Evolutionary conservation across 1,140 invertebrate genomes (phyloP), one percentile per base, ranked within the genome.

Genomic region (Bombus ignitus): DNA sequence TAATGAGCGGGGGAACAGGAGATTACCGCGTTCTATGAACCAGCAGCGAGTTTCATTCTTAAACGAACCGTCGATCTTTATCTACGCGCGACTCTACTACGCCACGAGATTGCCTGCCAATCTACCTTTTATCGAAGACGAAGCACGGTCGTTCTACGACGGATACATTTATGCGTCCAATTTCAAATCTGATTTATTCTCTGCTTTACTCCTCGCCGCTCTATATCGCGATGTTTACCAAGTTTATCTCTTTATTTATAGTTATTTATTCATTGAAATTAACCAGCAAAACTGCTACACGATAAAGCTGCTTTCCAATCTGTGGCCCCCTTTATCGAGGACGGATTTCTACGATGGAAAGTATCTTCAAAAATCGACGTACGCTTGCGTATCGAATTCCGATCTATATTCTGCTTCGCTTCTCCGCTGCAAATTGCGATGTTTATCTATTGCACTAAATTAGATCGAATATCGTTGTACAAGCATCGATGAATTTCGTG

Each of bases 11-110:
- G 68, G 76, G 57, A 47, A 65, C 72, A 39, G 32, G 42, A 85
- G 83, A 86, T 82, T 76, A 80, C 57, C 44, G 76, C 75, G 62
- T 42, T 68, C 70, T 44, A 65, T 82, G 79, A 81, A 76, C 88
- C 68, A 86, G 25, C 70, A 8, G 47, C 8, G 35, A 71, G 77
- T 44, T 78, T 84, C 82, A 57, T 66, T 79, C 66, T 44, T 35
- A 47, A 80, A 80, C 32, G 82, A 57, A 57, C 12, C 82, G 32
- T 78, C 66, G 75, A 79, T 79, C 68, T 42, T 84, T 84, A 79
- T 79, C 76, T 62, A 37, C 57, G 15, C 75, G 59, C 57, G 37
- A 65, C 1, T 44, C 1, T 32, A 32, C 42, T 6, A 42, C 70
- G 37, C 71, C 15, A 18, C 15, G 18, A 68, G 13, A 32, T 15